A percentile compares a stretch with the other conserved stretches of the same genome.
These are phyloP conservation scores for Cherax destructor DNA, from an alignment of 1,140 invertebrate species.

Conservation along the genomic window DNA sequence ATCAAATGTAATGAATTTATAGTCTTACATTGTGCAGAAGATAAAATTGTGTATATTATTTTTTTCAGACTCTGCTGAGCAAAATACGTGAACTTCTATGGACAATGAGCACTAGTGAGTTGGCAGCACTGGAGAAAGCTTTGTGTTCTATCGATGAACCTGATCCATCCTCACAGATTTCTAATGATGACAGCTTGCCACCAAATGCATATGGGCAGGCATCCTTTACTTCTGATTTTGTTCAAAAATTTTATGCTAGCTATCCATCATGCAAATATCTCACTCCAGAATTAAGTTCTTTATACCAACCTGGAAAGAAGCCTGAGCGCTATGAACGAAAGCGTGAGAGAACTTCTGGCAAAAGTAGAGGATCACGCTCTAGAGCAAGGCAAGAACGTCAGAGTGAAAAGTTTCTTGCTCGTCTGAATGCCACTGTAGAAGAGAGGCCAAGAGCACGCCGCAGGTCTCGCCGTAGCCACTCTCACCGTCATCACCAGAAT, in stretches of 20 bases:
- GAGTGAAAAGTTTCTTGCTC: conserved; percentile 72
- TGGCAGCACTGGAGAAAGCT: conserved; percentile 89
- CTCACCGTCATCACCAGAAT: conserved; percentile 26
- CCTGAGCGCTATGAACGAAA: conserved; percentile 41
- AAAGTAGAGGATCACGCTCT: conserved; percentile 60
- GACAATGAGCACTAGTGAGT: conserved; percentile 88
- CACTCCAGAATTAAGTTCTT: conserved; percentile 78
- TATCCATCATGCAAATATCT: conserved; percentile 82
- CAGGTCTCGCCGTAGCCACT: conserved; percentile 41
- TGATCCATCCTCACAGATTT: conserved; percentile 25
- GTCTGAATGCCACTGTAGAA: conserved; percentile 60
- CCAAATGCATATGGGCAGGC: conserved; percentile 74
- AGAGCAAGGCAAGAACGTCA: conserved; percentile 68
- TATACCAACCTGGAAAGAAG: conserved; percentile 72
- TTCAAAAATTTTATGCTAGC: conserved; percentile 83
- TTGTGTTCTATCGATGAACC: conserved; percentile 93
- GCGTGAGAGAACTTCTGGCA: conserved; percentile 64
- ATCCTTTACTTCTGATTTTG: conserved; percentile 82
- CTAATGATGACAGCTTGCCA: conserved; percentile 29
- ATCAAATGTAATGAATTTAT: too few species aligned
- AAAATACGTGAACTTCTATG: conserved; percentile 92
- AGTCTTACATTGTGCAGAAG: too few species aligned
- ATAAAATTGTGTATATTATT: background rate
- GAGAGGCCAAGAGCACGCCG: conserved; percentile 61
- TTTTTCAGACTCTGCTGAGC: conserved; percentile 83